Base-by-base conservation (phyloP, 1,140 invertebrate species). In the Hormaphis cornu region DNA sequence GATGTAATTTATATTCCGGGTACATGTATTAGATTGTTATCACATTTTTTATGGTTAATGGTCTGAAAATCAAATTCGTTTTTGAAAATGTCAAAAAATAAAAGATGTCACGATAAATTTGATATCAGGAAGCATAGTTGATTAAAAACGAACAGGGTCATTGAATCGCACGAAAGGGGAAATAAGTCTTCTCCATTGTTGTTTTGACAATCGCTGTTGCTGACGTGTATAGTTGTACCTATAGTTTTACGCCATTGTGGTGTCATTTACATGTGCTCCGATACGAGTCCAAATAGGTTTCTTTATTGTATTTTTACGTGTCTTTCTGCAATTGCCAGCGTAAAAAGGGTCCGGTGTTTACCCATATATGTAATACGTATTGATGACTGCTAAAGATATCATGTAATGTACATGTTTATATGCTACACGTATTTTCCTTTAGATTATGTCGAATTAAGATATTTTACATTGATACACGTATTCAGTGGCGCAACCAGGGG, bases 161-260 rank as follows among this genome's bases (percentile, higher is more conserved):
- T 37, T 22, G 33, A 30, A 54, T 54, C 52, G 52, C n/a, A n/a
- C 35, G 33, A 58, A 58, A 40, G 44, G 40, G 28, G 44, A 48
- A 33, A 48, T 66, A 66, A 66, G 61, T 48, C 61, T 66, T 66
- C 61, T 35, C 44, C n/a, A 48, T 66, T 66, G 42, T 66, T 63
- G 12, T 63, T 48, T 30, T 33, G 42, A 63, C 59, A 63, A 63
- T 63, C 44, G 61, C 44, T 66, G 61, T 46, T 20, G 18, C 28
- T 66, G 61, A 66, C 61, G 35, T n/a, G n/a, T n/a, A n/a, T n/a
- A n/a, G n/a, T n/a, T n/a, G n/a, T n/a, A n/a, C n/a, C n/a, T 66
- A 46, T 48, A 66, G 44, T 66, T 66, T 66, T 66, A 66, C n/a
- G n/a, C 44, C 28, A 48, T 46, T 35, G 61, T 30, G 61, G 61